Base-by-base conservation (phyloP, 2,113 vertebrate species). In the Centropus bengalensis region DNA sequence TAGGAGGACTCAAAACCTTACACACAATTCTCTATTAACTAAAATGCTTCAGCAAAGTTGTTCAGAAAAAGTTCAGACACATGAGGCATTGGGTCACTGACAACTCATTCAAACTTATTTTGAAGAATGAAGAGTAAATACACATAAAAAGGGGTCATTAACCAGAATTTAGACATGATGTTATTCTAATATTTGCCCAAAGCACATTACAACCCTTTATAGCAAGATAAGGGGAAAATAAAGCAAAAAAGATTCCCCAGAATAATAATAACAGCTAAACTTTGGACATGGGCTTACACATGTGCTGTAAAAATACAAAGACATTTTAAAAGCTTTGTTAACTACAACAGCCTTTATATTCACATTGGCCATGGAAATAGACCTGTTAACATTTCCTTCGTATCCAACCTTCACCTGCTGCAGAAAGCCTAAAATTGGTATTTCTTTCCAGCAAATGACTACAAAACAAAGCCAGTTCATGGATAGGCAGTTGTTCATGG, bases 401-500 rank as follows among this genome's bases (percentile, higher is more conserved):
- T 4, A 21, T 87, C 52, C 82, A 38, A 42, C 1, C 8, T 81
- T 77, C 44, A 33, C 4, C 19, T 55, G 12, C 14, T 12, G 60
- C 3, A 64, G 10, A 79, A 18, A 5, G 8, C 5, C 23, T 36
- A 32, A 70, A 75, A 38, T 5, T 62, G 13, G 1, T 40, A 63
- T 24, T 88, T 44, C 10, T 49, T 3, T 68, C 67, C 49, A 73
- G 42, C n/a, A 82, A 56, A 30, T 30, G 36, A 54, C 68, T 10
- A 87, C 21, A 64, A 64, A 24, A 28, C 4, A 15, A 82, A 42
- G 11, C 27, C 5, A 24, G 14, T 44, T 73, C 30, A 71, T n/a
- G 12, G 5, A 3, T 49, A 76, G 8, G 5, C 47, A 75, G 16
- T 24, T 19, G 8, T 8, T 52, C n/a, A 45, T 0, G 4, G 26